Base-by-base conservation (phyloP, 1,140 invertebrate species). In the Myzus persicae region DNA sequence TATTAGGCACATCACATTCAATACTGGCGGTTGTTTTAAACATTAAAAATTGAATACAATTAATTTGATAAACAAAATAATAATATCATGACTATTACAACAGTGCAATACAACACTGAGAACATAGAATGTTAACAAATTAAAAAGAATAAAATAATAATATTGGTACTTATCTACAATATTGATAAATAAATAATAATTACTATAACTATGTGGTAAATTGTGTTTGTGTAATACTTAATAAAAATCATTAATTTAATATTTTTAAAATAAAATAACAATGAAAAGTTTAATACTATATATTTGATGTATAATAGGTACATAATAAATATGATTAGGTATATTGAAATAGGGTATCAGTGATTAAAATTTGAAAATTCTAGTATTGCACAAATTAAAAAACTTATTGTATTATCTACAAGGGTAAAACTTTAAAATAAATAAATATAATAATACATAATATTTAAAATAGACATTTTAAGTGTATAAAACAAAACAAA, bases 1-100 rank as follows among this genome's bases (percentile, higher is more conserved):
- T 90, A 67, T 59, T n/a, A 90, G 89, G 89, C 89, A 90, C 89
- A 54, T 90, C 54, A 90, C 88, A 67, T 90, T 90, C 54, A 90
- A 90, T 90, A 90, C 51, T 90, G 89, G 51, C 24, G 89, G 38
- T 67, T 59, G 51, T 90, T 44, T 90, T 67, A 67, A 90, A 90
- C 5, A 76, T 90, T 42, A 42, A 90, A 54, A 67, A 90, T 51
- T 31, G 51, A 90, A 42, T 67, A 42, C 42, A 90, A 90, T n/a
- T 24, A 90, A 90, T 90, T 54, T 36, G 48, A 51, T 59, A 38
- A 59, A 40, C 14, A 40, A 38, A 90, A 90, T 22, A 46, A 46
- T 87, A 76, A 67, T 67, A 42, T n/a, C n/a, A n/a, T 31, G 9
- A 26, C 7, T 88, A 90, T 40, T 22, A 40, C 18, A 90, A 90